Evolutionary conservation across 2,113 vertebrate genomes (phyloP).

Genomic region (Agapornis roseicollis): DNA sequence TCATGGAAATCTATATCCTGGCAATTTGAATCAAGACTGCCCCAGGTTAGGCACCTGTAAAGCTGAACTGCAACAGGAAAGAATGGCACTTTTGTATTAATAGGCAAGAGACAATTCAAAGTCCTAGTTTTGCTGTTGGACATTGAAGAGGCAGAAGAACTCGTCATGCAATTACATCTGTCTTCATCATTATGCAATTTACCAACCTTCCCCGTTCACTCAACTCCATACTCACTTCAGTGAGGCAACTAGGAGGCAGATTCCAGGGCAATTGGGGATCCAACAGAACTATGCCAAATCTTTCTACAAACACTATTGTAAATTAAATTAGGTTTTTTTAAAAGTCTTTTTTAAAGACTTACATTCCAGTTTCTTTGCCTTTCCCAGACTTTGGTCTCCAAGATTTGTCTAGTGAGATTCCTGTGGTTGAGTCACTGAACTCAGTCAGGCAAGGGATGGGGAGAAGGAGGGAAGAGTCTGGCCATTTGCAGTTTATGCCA

Average conservation of each 20-base stretch:
- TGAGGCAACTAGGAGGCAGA: background rate
- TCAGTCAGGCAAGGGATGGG: background rate
- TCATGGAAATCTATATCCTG: conserved; percentile 37
- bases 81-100: conserved; percentile 8
- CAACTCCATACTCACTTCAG: background rate
- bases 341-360: background rate
- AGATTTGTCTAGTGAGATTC: background rate
- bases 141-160: background rate
- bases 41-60: conserved; percentile 59
- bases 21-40: background rate
- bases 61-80: background rate
- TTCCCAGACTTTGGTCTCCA: background rate
- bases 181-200: background rate
- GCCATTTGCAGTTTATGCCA: background rate
- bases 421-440: background rate
- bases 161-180: background rate
- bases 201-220: background rate
- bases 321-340: background rate
- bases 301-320: background rate
- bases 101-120: background rate
- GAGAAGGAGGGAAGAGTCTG: background rate
- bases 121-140: background rate
- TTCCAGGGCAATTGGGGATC: background rate
- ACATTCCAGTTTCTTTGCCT: background rate
- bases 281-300: background rate